Evolutionary conservation across 2,113 vertebrate species (phyloP).

Genomic region (Gymnorhina tibicen): DNA sequence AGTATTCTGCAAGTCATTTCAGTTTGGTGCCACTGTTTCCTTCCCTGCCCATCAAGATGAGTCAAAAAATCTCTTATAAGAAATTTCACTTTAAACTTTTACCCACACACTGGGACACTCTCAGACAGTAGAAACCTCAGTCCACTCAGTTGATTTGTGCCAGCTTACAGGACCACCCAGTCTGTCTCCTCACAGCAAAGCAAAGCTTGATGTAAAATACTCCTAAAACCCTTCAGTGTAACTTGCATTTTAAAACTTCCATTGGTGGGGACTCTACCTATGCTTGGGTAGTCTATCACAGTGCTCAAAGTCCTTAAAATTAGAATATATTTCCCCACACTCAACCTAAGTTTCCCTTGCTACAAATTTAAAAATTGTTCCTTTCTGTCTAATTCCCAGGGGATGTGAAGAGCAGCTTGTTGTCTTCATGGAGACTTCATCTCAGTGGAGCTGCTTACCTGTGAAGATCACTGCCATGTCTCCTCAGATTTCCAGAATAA

Average conservation of each 20-base stretch:
- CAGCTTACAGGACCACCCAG: not conserved
- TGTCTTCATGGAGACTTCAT: not conserved
- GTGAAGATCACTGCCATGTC: not conserved
- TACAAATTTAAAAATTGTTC: not conserved
- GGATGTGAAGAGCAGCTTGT: not conserved
- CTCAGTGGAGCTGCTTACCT: not conserved
- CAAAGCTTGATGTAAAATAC: not conserved
- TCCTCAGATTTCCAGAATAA: not conserved
- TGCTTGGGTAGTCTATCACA: not conserved
- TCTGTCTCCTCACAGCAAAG: not conserved
- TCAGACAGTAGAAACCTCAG: not conserved
- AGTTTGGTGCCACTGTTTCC: fast-evolving
- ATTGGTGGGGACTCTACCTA: not conserved
- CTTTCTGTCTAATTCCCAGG: not conserved
- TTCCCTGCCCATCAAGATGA: not conserved
- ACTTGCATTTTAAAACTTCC: not conserved
- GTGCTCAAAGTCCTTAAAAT: not conserved
- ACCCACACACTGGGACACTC: no score
- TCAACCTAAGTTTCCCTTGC: not conserved
- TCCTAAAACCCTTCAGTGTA: not conserved
- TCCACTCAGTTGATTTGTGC: fast-evolving
- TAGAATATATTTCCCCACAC: not conserved
- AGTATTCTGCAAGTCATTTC: not conserved
- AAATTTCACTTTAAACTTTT: not conserved
- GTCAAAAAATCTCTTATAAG: not conserved